Base-by-base conservation (phyloP, 2,888 invertebrate genomes). In the Ganaspis brasiliensis region DNA sequence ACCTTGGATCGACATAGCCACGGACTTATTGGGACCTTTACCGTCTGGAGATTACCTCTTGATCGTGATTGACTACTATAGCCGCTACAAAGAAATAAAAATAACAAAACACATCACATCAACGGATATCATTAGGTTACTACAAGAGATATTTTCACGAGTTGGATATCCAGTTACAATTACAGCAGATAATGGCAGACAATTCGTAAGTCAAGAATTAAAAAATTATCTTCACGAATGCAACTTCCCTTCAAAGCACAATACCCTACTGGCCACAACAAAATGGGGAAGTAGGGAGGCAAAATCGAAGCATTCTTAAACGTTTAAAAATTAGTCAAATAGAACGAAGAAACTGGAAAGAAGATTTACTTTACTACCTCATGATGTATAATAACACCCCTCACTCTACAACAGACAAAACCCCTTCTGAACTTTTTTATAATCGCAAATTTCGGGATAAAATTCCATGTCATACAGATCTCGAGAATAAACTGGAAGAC, bases 241-340 rank as follows among this genome's bases (percentile, higher is more conserved):
- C 56, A 73, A 76, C 3, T 14, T 78, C 56, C 73, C 61, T 78
- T 8, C 57, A 37, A 37, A 61, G 76, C 71, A 74, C 79, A 9
- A 63, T 72, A 26, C 76, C 76, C n/a, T 77, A 72, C 70, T 76
- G 79, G 76, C 79, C 76, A 31, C 74, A 72, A 72, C 35, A 31
- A 9, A 80, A 80, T 31, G 76, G 76, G 19, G 81, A 81, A 72
- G 79, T 81, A n/a, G 82, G 82, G 70, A 72, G 83, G 21, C 82
- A 83, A 52, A 83, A 83, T 79, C 59, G 81, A 9, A 79, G 80
- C 49, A 61, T 83, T 21, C 72, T 82, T 10, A 83, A 82, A 59
- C 77, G 79, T 52, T 73, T 79, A 8, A 76, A 76, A 74, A 79
- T 82, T 72, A 79, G 78, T 10, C 77, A 78, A 55, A 71, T 74